Evolutionary conservation across 1,140 invertebrate species (phyloP).

Genomic region (Pachyrhynchus sulphureomaculatus): DNA sequence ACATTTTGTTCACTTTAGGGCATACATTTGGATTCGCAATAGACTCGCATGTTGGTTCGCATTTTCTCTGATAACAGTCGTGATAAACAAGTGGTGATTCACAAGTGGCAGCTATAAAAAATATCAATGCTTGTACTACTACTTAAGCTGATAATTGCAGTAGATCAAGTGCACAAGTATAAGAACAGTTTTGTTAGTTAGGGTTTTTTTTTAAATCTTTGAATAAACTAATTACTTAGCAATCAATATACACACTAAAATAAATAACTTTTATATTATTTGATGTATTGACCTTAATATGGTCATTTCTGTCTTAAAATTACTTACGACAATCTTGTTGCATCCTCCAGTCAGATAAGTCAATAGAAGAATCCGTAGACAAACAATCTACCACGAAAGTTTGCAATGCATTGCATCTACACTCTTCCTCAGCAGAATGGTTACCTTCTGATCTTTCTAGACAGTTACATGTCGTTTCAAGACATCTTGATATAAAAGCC

Average conservation of each 20-base stretch:
- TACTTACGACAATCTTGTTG: conserved; percentile 69
- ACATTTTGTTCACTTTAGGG: conserved; percentile 62
- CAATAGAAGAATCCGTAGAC: conserved; percentile 59
- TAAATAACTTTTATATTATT: no score
- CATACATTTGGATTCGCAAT: conserved; percentile 60
- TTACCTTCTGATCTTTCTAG: conserved; percentile 51
- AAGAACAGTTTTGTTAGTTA: no score
- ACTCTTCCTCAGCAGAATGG: conserved; percentile 56
- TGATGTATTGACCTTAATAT: no score
- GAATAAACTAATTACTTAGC: no score
- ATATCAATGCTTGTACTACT: conserved; percentile 1
- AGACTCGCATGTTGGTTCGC: conserved; percentile 72
- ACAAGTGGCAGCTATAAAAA: conserved; percentile 63
- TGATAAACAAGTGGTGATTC: conserved; percentile 71
- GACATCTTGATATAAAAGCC: conserved; percentile 67
- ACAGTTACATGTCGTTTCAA: conserved; percentile 73
- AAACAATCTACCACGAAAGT: conserved; percentile 72
- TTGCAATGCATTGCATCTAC: conserved; percentile 68
- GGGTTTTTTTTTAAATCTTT: no score
- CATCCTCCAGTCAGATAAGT: conserved; percentile 70
- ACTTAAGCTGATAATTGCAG: background rate
- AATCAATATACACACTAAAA: no score
- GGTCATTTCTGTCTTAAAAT: no score
- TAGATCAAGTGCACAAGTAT: background rate
- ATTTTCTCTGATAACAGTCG: conserved; percentile 73